Conservation (phyloP, 2,113 vertebrate species). For the Ancistrus triradiatus region DNA sequence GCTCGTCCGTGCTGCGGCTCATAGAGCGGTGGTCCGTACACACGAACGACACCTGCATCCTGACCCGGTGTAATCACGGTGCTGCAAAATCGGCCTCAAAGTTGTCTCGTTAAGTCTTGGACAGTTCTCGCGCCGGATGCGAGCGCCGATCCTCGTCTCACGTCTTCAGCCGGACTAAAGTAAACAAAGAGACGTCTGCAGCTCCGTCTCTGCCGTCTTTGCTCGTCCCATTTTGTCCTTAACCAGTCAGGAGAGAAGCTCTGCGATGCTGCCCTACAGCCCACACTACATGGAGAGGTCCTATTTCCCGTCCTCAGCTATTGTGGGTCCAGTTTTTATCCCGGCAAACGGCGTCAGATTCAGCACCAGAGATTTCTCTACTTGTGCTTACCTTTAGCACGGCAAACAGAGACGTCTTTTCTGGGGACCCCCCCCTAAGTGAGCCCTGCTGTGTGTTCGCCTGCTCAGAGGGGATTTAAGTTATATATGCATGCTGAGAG, state of each 20-base stretch:
- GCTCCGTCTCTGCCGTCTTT: background rate
- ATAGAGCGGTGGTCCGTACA: slow-evolving; percentile 90
- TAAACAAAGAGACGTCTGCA: background rate
- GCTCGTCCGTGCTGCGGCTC: slow-evolving; percentile 82
- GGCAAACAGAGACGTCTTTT: background rate
- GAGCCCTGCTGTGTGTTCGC: slow-evolving; percentile 14
- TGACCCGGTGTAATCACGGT: slow-evolving; percentile 24
- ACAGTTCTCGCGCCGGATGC: background rate
- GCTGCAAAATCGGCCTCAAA: slow-evolving; percentile 14
- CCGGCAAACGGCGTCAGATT: too few species aligned
- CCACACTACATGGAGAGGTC: background rate
- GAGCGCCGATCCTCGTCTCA: background rate
- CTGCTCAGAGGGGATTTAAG: slow-evolving; percentile 55
- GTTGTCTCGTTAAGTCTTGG: too few species aligned
- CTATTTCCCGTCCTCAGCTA: background rate
- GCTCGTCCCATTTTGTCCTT: background rate
- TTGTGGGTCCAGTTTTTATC: too few species aligned
- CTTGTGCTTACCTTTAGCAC: too few species aligned
- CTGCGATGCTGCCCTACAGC: background rate
- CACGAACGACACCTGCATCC: slow-evolving; percentile 93
- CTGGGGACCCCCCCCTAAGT: slow-evolving; percentile 36
- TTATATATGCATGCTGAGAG: slow-evolving; percentile 59
- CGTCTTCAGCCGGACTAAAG: background rate
- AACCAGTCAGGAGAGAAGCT: slow-evolving; percentile 1
- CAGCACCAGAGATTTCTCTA: too few species aligned